phyloP scores from a whole-genome alignment of 92 coral and sea anemone species.

The Phymanthus crucifer region DNA sequence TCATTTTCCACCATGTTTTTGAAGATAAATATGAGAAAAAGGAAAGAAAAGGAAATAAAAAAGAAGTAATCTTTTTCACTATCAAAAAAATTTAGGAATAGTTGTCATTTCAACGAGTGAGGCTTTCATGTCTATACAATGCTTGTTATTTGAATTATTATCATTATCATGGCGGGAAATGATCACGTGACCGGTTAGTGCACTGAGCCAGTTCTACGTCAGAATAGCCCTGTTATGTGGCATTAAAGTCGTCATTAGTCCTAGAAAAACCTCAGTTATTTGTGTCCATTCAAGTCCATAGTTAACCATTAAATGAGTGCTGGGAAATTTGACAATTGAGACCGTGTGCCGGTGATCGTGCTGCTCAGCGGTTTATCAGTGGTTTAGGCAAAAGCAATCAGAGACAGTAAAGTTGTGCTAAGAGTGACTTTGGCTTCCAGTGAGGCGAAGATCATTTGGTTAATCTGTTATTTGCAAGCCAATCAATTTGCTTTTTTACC shows the following conservation, averaged over 20 bases:
- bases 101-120: no score
- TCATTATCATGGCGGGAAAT: background rate
- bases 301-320: slow-evolving; percentile 4
- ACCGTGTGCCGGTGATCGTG: slow-evolving; percentile 17
- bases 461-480: background rate
- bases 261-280: slow-evolving; percentile 2
- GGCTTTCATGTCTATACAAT: background rate
- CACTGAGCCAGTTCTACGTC: background rate
- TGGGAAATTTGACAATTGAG: background rate
- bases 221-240: background rate
- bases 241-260: background rate
- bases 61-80: background rate
- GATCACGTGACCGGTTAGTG: background rate
- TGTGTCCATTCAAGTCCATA: background rate
- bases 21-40: background rate
- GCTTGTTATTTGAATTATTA: background rate
- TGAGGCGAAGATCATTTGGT: background rate
- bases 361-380: slow-evolving; percentile 12
- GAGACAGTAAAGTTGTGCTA: slow-evolving; percentile 6
- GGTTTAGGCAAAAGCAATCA: background rate
- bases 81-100: no score
- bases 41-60: background rate
- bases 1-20: background rate
- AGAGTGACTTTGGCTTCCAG: slow-evolving; percentile 14
- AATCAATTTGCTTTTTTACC: slow-evolving; percentile 34